Conservation (phyloP, 2,888 invertebrate genomes). For the Athalia rosae region DNA sequence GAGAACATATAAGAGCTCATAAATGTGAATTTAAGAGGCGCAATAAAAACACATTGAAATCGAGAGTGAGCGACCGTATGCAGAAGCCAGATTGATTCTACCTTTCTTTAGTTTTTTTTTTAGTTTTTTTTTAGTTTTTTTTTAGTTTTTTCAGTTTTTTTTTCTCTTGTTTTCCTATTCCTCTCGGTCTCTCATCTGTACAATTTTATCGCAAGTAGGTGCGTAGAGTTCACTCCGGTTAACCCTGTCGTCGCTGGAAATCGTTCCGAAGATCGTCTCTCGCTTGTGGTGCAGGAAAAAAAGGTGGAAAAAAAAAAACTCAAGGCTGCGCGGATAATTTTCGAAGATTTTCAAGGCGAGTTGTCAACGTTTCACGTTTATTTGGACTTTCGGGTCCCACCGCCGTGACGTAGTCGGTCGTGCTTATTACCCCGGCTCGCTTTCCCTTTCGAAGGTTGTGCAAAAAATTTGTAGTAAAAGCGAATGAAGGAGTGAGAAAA, state of each 20-base stretch:
- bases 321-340: constrained; percentile 2
- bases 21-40: constrained; percentile 74
- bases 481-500: constrained; percentile 3
- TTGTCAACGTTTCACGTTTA: constrained; percentile 20
- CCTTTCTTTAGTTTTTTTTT: not conserved
- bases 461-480: constrained; percentile 54
- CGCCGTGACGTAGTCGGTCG: constrained; percentile 32
- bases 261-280: not conserved
- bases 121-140: too few relatives aligned
- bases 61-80: constrained; percentile 70
- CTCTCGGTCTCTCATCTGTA: too few relatives aligned
- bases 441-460: constrained; percentile 61
- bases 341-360: not conserved
- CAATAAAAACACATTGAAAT: constrained; percentile 74
- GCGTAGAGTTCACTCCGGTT: not conserved
- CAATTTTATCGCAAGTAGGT: not conserved
- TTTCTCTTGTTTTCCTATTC: not conserved
- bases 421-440: constrained; percentile 26
- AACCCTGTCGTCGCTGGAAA: not conserved
- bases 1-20: constrained; percentile 71
- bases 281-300: not conserved
- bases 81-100: constrained; percentile 44
- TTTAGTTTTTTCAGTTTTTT: not conserved
- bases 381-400: constrained; percentile 18
- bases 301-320: not conserved